Evolutionary conservation across 2,113 vertebrate genomes (phyloP).

Genomic region (Brachyhypopomus occidentalis): DNA sequence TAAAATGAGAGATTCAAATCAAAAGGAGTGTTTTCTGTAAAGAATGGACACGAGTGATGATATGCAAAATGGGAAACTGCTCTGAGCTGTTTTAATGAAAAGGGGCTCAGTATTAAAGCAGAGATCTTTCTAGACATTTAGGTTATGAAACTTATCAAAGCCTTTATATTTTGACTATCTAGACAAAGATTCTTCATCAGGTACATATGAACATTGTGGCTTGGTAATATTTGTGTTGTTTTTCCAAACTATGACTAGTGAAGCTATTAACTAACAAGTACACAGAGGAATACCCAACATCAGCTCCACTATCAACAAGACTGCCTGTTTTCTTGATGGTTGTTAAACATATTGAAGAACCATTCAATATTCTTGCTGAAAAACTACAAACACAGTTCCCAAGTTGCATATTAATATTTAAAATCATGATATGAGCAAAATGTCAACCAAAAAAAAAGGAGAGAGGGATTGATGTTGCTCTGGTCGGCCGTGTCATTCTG

Average conservation of each 20-base stretch:
- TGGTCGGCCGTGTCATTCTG: conserved; percentile 58
- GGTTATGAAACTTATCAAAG: no score
- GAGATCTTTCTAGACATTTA: no score
- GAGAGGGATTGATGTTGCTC: conserved; percentile 61
- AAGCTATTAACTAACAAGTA: not conserved
- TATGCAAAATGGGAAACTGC: conserved; percentile 77
- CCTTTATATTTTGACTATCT: no score
- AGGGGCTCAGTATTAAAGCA: not conserved
- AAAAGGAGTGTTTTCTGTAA: conserved; percentile 76
- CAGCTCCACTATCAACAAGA: not conserved
- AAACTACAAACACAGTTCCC: conserved; percentile 60
- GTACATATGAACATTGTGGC: not conserved
- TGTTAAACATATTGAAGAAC: no score
- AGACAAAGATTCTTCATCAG: no score
- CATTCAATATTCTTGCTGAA: not conserved
- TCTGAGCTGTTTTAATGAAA: not conserved
- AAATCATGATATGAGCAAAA: conserved; percentile 70
- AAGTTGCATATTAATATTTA: conserved; percentile 78
- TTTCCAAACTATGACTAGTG: not conserved
- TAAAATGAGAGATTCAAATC: conserved; percentile 70
- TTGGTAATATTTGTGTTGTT: not conserved
- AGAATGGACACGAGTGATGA: conserved; percentile 79
- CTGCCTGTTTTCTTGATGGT: not conserved
- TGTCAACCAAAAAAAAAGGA: conserved; percentile 58
- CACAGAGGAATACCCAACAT: not conserved